Evolutionary conservation across 2,797 vertebrate genomes (phyloP).

Genomic region (Acanthurus leucopareius): DNA sequence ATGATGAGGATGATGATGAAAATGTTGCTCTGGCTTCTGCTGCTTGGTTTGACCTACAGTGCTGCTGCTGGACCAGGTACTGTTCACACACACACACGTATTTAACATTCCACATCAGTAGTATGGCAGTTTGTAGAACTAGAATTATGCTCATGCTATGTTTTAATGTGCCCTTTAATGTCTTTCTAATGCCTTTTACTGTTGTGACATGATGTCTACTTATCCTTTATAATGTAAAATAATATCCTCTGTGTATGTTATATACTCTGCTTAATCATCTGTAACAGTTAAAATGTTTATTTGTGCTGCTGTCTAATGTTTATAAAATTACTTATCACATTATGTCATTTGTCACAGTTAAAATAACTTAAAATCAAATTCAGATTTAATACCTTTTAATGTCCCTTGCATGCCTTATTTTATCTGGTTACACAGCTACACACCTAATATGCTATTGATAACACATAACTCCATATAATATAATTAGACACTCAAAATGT

Average conservation of each 20-base stretch:
- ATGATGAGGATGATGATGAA: slow-evolving; percentile 43
- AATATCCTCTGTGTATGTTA: background rate
- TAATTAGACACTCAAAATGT: background rate
- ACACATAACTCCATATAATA: too few species aligned
- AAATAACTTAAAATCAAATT: background rate
- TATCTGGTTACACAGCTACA: background rate
- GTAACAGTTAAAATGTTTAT: background rate
- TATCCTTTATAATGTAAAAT: background rate
- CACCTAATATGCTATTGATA: background rate
- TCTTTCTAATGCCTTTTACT: background rate
- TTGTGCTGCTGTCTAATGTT: background rate
- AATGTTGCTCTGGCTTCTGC: slow-evolving; percentile 37
- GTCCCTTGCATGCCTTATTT: background rate
- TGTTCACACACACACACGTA: background rate
- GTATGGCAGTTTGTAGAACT: too few species aligned
- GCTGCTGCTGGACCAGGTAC: slow-evolving; percentile 66
- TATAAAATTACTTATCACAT: background rate
- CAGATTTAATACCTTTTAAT: background rate
- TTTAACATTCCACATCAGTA: background rate
- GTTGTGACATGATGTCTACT: background rate
- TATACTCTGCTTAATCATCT: background rate
- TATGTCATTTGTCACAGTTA: background rate
- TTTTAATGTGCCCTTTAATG: background rate
- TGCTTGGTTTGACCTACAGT: slow-evolving; percentile 35
- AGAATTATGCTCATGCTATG: too few species aligned